Conservation (phyloP, 2,113 vertebrate species). For the Empidonax traillii region DNA sequence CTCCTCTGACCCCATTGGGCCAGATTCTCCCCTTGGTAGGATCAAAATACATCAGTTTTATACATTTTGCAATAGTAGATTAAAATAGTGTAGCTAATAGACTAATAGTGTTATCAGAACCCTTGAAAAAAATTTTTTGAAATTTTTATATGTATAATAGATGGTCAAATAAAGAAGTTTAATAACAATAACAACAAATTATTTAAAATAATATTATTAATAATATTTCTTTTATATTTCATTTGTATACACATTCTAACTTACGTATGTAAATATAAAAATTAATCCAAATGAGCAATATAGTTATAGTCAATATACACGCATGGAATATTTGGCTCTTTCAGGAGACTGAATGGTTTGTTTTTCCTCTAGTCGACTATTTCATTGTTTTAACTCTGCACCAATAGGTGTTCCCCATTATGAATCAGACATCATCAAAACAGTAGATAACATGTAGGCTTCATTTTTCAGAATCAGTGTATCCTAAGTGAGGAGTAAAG, state of each 20-base stretch:
- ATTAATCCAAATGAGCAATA: neutral
- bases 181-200: neutral
- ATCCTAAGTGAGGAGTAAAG: neutral
- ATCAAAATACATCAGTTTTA: neutral
- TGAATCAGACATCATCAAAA: neutral
- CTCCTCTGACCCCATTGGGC: conserved; percentile 46
- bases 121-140: neutral
- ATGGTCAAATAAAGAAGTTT: neutral
- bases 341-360: neutral
- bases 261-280: neutral
- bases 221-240: neutral
- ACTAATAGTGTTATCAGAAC: neutral
- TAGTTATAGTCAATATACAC: neutral
- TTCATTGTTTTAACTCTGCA: neutral
- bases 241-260: neutral
- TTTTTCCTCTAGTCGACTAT: neutral
- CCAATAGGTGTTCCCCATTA: neutral
- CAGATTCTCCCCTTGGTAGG: neutral
- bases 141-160: neutral
- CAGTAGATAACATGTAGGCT: neutral
- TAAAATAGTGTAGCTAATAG: neutral
- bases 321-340: neutral
- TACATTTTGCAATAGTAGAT: neutral
- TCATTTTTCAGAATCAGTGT: neutral
- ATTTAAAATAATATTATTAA: neutral